Evolutionary conservation across 2,113 vertebrate genomes (phyloP), one percentile per base, ranked within the genome.

Genomic region (Datnioides undecimradiatus): DNA sequence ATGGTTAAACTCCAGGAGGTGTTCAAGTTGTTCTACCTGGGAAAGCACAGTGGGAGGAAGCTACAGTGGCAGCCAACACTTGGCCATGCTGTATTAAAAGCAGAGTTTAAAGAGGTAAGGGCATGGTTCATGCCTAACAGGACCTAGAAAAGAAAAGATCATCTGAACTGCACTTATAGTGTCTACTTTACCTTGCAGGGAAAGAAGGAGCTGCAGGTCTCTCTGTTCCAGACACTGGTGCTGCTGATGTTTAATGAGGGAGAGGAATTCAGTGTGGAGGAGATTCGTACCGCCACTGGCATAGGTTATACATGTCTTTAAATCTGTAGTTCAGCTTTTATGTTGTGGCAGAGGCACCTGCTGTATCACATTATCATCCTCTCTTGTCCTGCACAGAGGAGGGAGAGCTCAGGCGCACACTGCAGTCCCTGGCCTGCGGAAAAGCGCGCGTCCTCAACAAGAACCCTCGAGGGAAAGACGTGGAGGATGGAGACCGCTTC

Each of bases 201-300:
- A 54, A 99, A 96, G 91, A 99, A 99, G 91, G 98, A 99, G 92
- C 95, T 99, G 76, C 98, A 99, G 81, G 98, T 99, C 43, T 99
- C 98, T 76, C 93, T 99, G 83, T 99, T 99, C 95, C 98, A 99
- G 93, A 99, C 98, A 0, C 85, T 99, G 91, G 98, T 99, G 93
- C 94, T 99, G 79, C 96, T 99, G 29, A 99, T 99, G 98, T 99
- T 99, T 92, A 99, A 98, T 55, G 98, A 99, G 94, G 97, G 97
- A 70, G 98, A 99, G 74, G 98, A 99, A 58, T 99, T 99, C 94
- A 97, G 97, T 92, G 93, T 99, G 91, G 98, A 99, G 88, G 98
- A 99, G 65, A 98, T 99, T 86, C 97, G 96, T 48, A 92, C 96
- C 67, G 98, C 98, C 69, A 99, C 98, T 4, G 98, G 98, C 90